Percentiles rank a stretch among this genome's conserved stretches.
Evolutionary conservation across 1,140 invertebrate species (phyloP).

Genomic region (Phenacoccus solenopsis): DNA sequence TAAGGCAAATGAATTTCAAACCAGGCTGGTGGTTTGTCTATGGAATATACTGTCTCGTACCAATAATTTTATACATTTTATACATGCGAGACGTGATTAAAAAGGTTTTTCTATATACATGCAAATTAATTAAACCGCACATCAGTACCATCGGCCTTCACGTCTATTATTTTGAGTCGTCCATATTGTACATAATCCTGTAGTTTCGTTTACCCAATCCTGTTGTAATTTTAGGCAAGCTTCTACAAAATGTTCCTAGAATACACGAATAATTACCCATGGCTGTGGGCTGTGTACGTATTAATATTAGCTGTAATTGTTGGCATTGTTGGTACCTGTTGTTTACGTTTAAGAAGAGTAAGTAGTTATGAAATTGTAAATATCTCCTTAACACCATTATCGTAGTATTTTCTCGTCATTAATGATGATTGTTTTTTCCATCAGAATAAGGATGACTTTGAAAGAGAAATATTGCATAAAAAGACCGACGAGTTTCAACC

Average conservation of each 20-base stretch:
- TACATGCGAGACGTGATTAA: slow-evolving; percentile 38
- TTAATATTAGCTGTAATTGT: slow-evolving; percentile 47
- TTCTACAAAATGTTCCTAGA: slow-evolving; percentile 63
- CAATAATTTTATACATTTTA: slow-evolving; percentile 52
- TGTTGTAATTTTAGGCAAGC: slow-evolving; percentile 50
- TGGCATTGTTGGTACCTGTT: slow-evolving; percentile 18
- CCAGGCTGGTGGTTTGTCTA: slow-evolving; percentile 65
- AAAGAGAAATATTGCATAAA: slow-evolving; percentile 37
- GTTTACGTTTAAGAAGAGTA: slow-evolving; percentile 23
- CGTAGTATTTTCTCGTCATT: not conserved
- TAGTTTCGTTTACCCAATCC: not conserved
- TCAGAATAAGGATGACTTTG: slow-evolving; percentile 32
- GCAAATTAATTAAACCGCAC: too few species aligned
- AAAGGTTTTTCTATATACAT: too few species aligned
- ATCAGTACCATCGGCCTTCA: too few species aligned
- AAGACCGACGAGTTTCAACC: slow-evolving; percentile 45
- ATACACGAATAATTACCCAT: slow-evolving; percentile 76
- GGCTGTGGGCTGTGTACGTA: slow-evolving; percentile 79
- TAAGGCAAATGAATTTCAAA: slow-evolving; percentile 58
- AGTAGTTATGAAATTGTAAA: slow-evolving; percentile 8
- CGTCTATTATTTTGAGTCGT: too few species aligned
- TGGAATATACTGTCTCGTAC: slow-evolving; percentile 58
- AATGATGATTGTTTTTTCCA: slow-evolving; percentile 16
- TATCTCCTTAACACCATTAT: not conserved
- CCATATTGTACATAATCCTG: not conserved